A percentile compares a stretch with the other conserved stretches of the same genome.
Conservation (phyloP, 2,797 vertebrate species). For the Manis crassicaudata region DNA sequence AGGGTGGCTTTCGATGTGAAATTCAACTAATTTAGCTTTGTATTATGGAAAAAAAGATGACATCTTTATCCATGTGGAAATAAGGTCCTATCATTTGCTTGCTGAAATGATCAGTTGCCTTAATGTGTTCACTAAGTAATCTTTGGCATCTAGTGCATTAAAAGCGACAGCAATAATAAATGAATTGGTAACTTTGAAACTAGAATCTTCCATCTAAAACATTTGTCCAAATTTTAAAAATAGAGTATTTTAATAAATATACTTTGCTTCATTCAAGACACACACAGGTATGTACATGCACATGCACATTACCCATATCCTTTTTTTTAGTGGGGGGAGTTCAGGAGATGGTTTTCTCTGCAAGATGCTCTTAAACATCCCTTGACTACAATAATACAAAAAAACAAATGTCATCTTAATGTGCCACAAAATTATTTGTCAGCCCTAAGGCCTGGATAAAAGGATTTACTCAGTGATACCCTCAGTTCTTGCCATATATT, state of each 20-base stretch:
- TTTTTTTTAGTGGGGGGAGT: not conserved
- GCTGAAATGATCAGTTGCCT: not conserved
- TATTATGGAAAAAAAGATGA: not conserved
- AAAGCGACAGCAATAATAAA: not conserved
- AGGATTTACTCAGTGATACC: not conserved
- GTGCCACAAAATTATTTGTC: not conserved
- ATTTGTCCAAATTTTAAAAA: not conserved
- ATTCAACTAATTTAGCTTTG: not conserved
- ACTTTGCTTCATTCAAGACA: not conserved
- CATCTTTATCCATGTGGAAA: not conserved
- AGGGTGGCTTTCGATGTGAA: not conserved
- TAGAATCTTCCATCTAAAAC: not conserved
- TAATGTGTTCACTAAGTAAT: not conserved
- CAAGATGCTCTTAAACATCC: not conserved
- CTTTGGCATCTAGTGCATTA: not conserved
- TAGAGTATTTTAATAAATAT: not conserved
- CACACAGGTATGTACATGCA: not conserved
- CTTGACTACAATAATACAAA: not conserved
- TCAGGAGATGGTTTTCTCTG: not conserved
- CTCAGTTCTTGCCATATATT: not conserved
- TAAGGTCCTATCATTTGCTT: not conserved
- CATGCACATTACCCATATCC: not conserved
- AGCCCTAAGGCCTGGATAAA: not conserved
- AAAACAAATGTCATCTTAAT: not conserved
- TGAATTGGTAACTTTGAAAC: not conserved